Percentiles rank a stretch among this genome's conserved stretches.
phyloP scores from a whole-genome alignment of 2,888 invertebrate species.

The Agriopis marginaria region DNA sequence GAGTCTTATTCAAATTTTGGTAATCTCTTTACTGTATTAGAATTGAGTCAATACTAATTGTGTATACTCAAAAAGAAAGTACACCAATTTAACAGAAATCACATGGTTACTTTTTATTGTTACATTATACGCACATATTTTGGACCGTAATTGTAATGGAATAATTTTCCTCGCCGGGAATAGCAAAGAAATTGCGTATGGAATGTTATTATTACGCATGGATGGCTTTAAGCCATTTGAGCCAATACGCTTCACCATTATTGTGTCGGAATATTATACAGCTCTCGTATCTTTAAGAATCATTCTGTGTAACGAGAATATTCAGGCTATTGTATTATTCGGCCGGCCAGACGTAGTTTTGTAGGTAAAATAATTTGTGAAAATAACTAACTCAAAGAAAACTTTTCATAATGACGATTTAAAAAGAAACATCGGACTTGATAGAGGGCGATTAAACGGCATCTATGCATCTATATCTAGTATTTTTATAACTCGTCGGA shows the following conservation, averaged over 20 bases:
- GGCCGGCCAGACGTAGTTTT: not conserved
- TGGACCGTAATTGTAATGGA: constrained; percentile 22
- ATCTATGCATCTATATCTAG: no score
- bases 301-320: constrained; percentile 22
- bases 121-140: constrained; percentile 13
- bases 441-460: no score
- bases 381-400: not conserved
- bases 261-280: constrained; percentile 34
- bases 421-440: no score
- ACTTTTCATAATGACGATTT: not conserved
- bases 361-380: constrained; percentile 1
- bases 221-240: constrained; percentile 47
- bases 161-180: constrained; percentile 29
- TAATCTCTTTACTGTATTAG: no score
- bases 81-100: not conserved
- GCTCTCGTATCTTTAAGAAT: constrained; percentile 15
- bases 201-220: constrained; percentile 50
- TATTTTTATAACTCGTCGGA: no score
- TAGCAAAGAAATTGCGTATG: constrained; percentile 44
- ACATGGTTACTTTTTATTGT: constrained; percentile 8
- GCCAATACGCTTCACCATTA: constrained; percentile 47
- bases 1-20: no score
- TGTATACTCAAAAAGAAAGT: not conserved
- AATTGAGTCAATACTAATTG: no score
- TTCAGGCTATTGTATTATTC: constrained; percentile 23